These are phyloP conservation scores for Andricus quercusramuli DNA, from an alignment of 2,888 invertebrate species.

Conservation along the genomic window DNA sequence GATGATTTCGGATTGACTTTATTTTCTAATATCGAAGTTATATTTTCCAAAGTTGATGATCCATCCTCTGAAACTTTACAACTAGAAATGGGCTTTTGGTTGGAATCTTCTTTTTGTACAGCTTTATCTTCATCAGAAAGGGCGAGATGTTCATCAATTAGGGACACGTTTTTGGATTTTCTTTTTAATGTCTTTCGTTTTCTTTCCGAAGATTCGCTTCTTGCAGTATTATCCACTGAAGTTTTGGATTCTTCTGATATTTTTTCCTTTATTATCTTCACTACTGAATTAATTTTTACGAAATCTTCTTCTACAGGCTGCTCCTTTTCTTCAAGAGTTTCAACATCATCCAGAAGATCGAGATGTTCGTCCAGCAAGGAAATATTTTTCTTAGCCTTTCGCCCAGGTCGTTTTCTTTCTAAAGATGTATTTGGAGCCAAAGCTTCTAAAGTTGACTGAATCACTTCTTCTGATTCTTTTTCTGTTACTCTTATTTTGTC, in stretches of 20 bases:
- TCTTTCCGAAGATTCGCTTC: conserved; percentile 23
- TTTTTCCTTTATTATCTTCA: not conserved
- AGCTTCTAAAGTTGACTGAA: not conserved
- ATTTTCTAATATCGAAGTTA: conserved; percentile 1
- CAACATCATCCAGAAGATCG: conserved; percentile 52
- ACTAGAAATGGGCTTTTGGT: not conserved
- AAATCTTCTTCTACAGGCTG: conserved; percentile 15
- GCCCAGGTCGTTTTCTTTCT: conserved; percentile 45
- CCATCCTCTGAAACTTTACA: not conserved
- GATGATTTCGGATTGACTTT: conserved; percentile 18
- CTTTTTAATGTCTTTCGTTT: conserved; percentile 38
- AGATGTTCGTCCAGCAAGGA: conserved; percentile 58
- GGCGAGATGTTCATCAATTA: conserved; percentile 58
- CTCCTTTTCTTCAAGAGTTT: conserved; percentile 18
- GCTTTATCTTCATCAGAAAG: conserved; percentile 48
- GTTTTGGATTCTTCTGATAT: conserved; percentile 2
- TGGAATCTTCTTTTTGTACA: conserved; percentile 13
- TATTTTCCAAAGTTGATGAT: conserved; percentile 29
- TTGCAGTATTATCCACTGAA: not conserved
- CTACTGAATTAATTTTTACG: not conserved
- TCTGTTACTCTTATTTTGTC: not conserved
- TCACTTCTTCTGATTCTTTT: conserved; percentile 9
- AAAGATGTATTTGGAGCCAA: conserved; percentile 23
- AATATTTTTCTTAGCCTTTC: conserved; percentile 55
- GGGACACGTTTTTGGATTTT: conserved; percentile 55